Evolutionary conservation across 2,888 invertebrate species (phyloP).

Genomic region (Cataglyphis albicans): DNA sequence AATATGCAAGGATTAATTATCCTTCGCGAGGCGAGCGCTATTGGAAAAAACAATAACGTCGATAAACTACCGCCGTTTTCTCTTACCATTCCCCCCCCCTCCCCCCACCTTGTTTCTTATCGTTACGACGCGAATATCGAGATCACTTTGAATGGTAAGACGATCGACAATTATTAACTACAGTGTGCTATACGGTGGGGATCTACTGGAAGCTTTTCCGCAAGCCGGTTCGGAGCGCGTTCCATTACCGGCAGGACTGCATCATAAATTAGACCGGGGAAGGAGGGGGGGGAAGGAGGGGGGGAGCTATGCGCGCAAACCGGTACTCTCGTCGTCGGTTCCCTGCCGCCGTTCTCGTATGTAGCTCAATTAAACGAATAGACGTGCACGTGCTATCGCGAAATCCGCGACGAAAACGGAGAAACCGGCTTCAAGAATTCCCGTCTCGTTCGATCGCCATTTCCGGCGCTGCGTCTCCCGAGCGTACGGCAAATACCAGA

Average conservation of each 20-base stretch:
- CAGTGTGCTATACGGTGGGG: slow-evolving; percentile 57
- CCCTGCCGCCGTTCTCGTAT: slow-evolving; percentile 55
- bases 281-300: too few species aligned
- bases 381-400: slow-evolving; percentile 59
- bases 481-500: slow-evolving; percentile 41
- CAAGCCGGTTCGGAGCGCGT: slow-evolving; percentile 58
- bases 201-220: slow-evolving; percentile 66
- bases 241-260: slow-evolving; percentile 71
- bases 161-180: slow-evolving; percentile 47
- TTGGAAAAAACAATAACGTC: slow-evolving; percentile 31
- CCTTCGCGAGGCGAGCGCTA: background rate
- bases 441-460: slow-evolving; percentile 35
- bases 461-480: slow-evolving; percentile 26
- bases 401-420: slow-evolving; percentile 47
- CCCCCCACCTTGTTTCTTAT: background rate
- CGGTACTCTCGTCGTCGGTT: slow-evolving; percentile 67
- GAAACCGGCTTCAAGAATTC: slow-evolving; percentile 37
- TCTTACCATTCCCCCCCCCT: slow-evolving; percentile 26
- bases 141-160: slow-evolving; percentile 27
- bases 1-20: slow-evolving; percentile 31
- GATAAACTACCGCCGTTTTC: slow-evolving; percentile 33
- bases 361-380: slow-evolving; percentile 71
- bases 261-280: slow-evolving; percentile 69
- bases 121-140: background rate
- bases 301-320: slow-evolving; percentile 62